A percentile compares a stretch with the other conserved stretches of the same genome.
These are phyloP conservation scores for Muraenolepis orangiensis DNA, from an alignment of 2,797 vertebrate genomes.

Conservation along the genomic window DNA sequence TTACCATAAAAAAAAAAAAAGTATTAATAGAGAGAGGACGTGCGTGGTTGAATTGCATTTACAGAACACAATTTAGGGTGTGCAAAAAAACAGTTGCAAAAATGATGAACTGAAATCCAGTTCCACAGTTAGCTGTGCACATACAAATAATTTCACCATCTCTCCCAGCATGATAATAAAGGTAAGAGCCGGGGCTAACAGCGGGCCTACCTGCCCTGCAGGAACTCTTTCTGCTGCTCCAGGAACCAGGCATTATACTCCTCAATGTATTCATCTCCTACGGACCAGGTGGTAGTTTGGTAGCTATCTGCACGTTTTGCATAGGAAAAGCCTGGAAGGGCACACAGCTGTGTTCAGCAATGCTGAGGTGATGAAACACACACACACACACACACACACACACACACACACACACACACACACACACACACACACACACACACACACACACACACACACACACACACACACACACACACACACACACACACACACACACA, in stretches of 20 bases:
- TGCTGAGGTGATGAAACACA: neutral
- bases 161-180: neutral
- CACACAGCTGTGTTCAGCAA: neutral
- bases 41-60: too few species aligned
- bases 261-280: conserved; percentile 51
- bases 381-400: neutral
- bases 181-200: neutral
- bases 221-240: conserved; percentile 49
- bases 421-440: conserved; percentile 17
- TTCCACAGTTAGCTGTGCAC: neutral
- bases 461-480: conserved; percentile 17
- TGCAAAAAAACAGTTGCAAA: too few species aligned
- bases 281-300: conserved; percentile 45
- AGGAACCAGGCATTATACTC: conserved; percentile 51
- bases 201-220: conserved; percentile 42
- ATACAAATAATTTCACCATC: neutral
- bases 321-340: conserved; percentile 39
- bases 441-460: conserved; percentile 17
- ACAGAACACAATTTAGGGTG: too few species aligned
- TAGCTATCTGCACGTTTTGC: conserved; percentile 40
- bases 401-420: conserved; percentile 17
- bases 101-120: neutral
- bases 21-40: too few species aligned
- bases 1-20: too few species aligned
- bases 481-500: conserved; percentile 17